A percentile compares a stretch with the other conserved stretches of the same genome.
These are phyloP conservation scores for Eristalinus aeneus DNA, from an alignment of 2,888 invertebrate species.

Conservation along the genomic window DNA sequence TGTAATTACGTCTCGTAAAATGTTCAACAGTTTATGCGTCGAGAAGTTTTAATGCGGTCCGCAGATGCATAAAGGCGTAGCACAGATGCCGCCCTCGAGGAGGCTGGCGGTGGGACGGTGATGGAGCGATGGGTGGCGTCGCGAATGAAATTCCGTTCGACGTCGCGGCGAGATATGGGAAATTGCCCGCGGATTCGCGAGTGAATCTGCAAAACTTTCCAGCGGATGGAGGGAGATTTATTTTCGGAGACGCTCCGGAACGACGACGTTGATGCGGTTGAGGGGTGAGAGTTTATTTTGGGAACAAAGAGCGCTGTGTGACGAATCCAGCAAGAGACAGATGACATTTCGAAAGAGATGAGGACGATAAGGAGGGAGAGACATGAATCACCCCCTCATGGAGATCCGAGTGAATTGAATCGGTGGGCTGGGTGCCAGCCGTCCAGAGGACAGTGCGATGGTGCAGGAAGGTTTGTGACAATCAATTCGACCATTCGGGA, in stretches of 20 bases:
- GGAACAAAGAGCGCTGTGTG: background rate
- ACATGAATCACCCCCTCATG: background rate
- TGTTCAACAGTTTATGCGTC: slow-evolving; percentile 45
- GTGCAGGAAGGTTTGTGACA: no score
- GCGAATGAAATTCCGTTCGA: background rate
- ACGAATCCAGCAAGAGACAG: background rate
- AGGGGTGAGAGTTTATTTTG: background rate
- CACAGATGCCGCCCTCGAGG: slow-evolving; percentile 19
- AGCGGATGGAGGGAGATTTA: background rate
- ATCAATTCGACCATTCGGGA: no score
- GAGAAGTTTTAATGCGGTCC: slow-evolving; percentile 5
- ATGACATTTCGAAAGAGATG: background rate
- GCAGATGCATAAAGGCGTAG: slow-evolving; percentile 36
- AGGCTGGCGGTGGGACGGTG: background rate
- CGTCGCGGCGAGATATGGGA: background rate
- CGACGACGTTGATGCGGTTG: background rate
- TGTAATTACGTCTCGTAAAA: slow-evolving; percentile 23
- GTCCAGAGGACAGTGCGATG: no score
- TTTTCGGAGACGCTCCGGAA: background rate
- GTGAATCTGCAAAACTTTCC: background rate
- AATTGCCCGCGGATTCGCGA: background rate
- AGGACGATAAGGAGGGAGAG: background rate
- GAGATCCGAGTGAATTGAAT: background rate
- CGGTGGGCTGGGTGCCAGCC: background rate
- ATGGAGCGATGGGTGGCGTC: background rate